Conservation (phyloP, 2,888 invertebrate species). For the Limnephilus rhombicus region DNA sequence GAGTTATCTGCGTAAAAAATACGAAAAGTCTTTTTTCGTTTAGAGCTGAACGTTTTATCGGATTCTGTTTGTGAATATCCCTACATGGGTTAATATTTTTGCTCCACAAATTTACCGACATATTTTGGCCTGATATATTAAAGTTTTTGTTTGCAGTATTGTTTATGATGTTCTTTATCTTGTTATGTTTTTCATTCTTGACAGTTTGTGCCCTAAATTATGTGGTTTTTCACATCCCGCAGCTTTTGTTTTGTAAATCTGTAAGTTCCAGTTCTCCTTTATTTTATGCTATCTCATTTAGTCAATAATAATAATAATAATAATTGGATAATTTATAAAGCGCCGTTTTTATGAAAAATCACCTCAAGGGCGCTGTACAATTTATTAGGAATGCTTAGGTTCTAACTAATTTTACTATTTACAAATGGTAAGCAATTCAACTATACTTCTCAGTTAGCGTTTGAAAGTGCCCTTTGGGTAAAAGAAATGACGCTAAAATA, state of each 20-base stretch:
- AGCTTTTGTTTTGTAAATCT: not conserved
- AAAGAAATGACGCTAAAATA: no score
- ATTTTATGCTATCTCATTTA: not conserved
- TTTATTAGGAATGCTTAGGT: no score
- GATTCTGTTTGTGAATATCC: no score
- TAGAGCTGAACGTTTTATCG: not conserved
- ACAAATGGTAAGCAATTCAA: not conserved
- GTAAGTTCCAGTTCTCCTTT: not conserved
- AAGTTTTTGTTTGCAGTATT: not conserved
- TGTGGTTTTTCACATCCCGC: not conserved
- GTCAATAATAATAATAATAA: no score
- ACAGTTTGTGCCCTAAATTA: not conserved
- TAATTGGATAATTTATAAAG: no score
- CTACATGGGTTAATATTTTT: no score
- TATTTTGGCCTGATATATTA: no score
- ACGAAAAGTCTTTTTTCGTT: not conserved
- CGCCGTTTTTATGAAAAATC: no score
- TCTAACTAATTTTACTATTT: no score
- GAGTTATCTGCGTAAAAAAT: not conserved
- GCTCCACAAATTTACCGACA: not conserved
- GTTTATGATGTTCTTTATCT: not conserved
- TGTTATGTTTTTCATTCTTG: not conserved
- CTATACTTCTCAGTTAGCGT: not conserved
- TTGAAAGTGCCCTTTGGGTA: not conserved
- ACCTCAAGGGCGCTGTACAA: no score